A percentile compares a stretch with the other conserved stretches of the same genome.
Conservation (phyloP, 2,113 vertebrate genomes). For the Dryoscopus gambensis region DNA sequence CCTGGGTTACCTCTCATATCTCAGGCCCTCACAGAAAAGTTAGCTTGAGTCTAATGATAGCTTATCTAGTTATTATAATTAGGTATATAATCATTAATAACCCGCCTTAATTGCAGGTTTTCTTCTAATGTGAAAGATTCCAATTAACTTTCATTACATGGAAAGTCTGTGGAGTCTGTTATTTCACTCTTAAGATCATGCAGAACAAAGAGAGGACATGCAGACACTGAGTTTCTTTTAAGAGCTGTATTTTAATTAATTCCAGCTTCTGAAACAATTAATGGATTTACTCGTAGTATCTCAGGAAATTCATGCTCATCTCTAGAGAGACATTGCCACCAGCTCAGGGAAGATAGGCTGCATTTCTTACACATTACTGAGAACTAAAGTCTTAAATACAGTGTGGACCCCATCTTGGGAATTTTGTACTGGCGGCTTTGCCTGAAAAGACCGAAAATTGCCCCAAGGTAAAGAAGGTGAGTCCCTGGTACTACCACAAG, state of each 20-base stretch:
- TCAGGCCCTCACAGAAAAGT: background rate
- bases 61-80: slow-evolving; percentile 24
- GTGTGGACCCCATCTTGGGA: background rate
- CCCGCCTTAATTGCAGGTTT: slow-evolving; percentile 23
- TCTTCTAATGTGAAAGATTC: background rate
- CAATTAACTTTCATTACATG: slow-evolving; percentile 25
- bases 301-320: background rate
- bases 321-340: background rate
- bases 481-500: background rate
- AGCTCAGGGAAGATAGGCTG: background rate
- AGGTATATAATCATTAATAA: slow-evolving; percentile 8
- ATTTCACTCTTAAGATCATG: slow-evolving; percentile 11
- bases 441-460: background rate
- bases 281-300: background rate
- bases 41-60: background rate
- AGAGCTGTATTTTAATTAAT: slow-evolving; percentile 43
- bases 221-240: background rate
- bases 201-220: background rate
- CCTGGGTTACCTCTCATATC: background rate
- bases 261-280: slow-evolving; percentile 6
- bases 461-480: background rate
- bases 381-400: background rate
- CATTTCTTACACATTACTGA: background rate
- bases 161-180: slow-evolving; percentile 3
- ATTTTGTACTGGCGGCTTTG: background rate